Percentiles rank a stretch among this genome's conserved stretches.
These are phyloP conservation scores for Drosophila fungiperda DNA, from an alignment of 2,888 invertebrate genomes.

Conservation along the genomic window DNA sequence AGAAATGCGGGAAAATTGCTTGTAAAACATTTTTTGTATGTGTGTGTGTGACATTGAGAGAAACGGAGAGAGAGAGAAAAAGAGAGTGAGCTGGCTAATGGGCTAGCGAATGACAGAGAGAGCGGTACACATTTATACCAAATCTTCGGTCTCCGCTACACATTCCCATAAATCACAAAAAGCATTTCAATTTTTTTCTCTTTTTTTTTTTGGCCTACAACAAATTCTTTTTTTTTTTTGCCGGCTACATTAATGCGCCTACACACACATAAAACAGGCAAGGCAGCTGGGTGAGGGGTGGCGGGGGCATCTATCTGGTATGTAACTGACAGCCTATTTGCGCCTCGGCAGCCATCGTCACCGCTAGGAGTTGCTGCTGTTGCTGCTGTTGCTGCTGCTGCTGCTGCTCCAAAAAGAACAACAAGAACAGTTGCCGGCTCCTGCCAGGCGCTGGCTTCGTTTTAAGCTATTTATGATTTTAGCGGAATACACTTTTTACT, in stretches of 20 bases:
- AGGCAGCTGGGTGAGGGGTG: neutral
- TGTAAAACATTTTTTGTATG: slow-evolving; percentile 77
- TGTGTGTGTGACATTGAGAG: slow-evolving; percentile 57
- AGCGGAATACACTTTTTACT: slow-evolving; percentile 39
- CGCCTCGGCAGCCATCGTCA: slow-evolving; percentile 57
- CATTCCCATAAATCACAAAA: slow-evolving; percentile 81
- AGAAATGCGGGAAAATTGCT: slow-evolving; percentile 81
- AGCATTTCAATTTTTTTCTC: slow-evolving; percentile 71
- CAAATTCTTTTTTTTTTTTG: slow-evolving; percentile 57
- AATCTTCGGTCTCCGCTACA: slow-evolving; percentile 74
- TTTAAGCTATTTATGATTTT: slow-evolving; percentile 77
- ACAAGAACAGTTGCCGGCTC: slow-evolving; percentile 52
- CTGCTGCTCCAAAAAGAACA: slow-evolving; percentile 10
- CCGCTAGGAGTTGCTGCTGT: slow-evolving; percentile 16
- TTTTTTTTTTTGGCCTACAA: slow-evolving; percentile 35
- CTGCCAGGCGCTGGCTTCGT: slow-evolving; percentile 68
- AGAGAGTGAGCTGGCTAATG: neutral
- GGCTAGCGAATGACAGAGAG: slow-evolving; percentile 10
- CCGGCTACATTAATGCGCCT: slow-evolving; percentile 73
- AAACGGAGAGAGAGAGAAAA: neutral
- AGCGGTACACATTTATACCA: slow-evolving; percentile 66
- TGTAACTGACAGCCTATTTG: slow-evolving; percentile 75
- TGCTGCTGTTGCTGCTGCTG: slow-evolving; percentile 10
- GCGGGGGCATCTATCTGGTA: slow-evolving; percentile 31
- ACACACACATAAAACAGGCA: slow-evolving; percentile 54